These are phyloP conservation scores for Latrodectus geometricus DNA, from an alignment of 1,140 invertebrate species.

Conservation along the genomic window DNA sequence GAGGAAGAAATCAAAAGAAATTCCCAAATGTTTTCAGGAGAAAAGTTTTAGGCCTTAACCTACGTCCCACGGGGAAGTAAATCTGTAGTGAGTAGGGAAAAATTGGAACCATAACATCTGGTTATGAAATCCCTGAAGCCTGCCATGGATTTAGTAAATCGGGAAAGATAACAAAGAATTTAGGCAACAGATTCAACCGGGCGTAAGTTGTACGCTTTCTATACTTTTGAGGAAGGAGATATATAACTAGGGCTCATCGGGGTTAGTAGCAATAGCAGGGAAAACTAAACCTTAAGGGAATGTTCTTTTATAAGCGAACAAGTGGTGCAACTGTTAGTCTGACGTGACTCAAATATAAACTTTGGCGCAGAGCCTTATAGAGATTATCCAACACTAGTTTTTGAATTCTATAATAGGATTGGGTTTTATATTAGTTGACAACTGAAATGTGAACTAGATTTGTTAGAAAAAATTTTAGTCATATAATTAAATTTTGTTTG, in stretches of 20 bases:
- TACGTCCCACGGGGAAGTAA: not conserved
- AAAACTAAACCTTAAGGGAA: not conserved
- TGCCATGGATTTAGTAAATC: slow-evolving; percentile 50
- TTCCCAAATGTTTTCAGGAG: slow-evolving; percentile 46
- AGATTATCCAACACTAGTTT: no score
- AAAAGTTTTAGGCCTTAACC: slow-evolving; percentile 17
- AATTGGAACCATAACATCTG: slow-evolving; percentile 56
- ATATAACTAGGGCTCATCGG: not conserved
- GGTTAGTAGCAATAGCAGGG: not conserved
- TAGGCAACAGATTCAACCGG: slow-evolving; percentile 35
- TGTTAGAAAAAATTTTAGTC: no score
- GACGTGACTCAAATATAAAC: not conserved
- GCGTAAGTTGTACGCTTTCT: slow-evolving; percentile 11
- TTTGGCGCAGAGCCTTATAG: no score
- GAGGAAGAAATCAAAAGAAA: slow-evolving; percentile 27
- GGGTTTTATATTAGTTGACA: no score
- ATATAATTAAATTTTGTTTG: no score
- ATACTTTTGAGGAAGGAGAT: not conserved
- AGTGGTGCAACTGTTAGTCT: not conserved
- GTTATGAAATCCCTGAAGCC: slow-evolving; percentile 56
- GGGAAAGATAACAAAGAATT: slow-evolving; percentile 42
- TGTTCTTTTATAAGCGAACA: not conserved
- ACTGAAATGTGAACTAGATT: no score
- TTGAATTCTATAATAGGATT: no score
- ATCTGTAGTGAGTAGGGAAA: not conserved